A percentile compares a stretch with the other conserved stretches of the same genome.
phyloP scores from a whole-genome alignment of 2,888 invertebrate genomes.

The Odontocerum albicorne region DNA sequence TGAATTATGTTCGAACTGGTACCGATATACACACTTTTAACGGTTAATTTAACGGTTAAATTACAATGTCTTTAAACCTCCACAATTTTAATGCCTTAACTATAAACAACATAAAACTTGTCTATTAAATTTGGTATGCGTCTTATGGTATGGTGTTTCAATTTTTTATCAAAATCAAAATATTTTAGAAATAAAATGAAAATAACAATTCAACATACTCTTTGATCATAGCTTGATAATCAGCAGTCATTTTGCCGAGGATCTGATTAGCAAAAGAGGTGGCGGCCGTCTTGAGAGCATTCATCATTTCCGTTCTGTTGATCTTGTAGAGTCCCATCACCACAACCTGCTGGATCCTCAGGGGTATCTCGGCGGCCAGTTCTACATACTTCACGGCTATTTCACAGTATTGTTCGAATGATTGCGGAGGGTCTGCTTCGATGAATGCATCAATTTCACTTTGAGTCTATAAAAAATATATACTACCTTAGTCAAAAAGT shows the following conservation, averaged over 20 bases:
- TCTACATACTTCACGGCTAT: conserved; percentile 64
- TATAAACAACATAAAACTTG: too few relatives aligned
- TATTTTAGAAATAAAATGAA: too few relatives aligned
- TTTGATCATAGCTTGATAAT: conserved; percentile 79
- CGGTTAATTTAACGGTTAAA: too few relatives aligned
- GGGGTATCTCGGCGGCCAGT: conserved; percentile 64
- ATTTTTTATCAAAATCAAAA: neutral
- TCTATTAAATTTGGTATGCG: too few relatives aligned
- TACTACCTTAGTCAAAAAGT: too few relatives aligned
- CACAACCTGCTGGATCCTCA: conserved; percentile 63
- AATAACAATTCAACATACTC: conserved; percentile 54
- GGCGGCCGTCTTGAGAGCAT: conserved; percentile 68
- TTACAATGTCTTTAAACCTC: too few relatives aligned
- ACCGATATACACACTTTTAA: too few relatives aligned
- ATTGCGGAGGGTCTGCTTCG: conserved; percentile 58
- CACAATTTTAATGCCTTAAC: too few relatives aligned
- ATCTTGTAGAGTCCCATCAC: conserved; percentile 85
- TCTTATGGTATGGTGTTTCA: neutral
- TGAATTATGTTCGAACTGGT: too few relatives aligned
- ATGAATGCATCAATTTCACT: conserved; percentile 68
- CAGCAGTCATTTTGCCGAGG: conserved; percentile 72
- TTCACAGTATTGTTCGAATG: conserved; percentile 65
- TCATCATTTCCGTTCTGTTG: conserved; percentile 77
- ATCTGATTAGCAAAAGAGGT: conserved; percentile 69
- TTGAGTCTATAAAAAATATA: conserved; percentile 53